Evolutionary conservation across 2,797 vertebrate species (phyloP), one percentile per base, ranked within the genome.

Genomic region (Leuciscus waleckii): DNA sequence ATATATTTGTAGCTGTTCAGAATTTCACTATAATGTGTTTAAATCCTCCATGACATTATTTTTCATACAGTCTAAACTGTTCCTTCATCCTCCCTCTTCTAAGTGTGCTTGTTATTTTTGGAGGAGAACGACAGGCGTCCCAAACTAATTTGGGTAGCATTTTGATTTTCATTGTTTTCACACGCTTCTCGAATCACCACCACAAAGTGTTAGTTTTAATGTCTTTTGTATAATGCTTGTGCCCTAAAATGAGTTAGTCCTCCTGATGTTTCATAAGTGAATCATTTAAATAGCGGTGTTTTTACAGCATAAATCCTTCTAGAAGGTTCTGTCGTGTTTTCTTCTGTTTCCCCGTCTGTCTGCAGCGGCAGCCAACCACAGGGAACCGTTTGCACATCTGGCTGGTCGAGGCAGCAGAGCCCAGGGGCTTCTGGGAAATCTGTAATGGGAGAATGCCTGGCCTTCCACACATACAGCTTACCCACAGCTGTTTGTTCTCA

Each of bases 341-440:
- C 71, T 49, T 76, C 74, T 77, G 70, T 81, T 81, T 86, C 70
- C 26, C 35, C 2, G 63, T 88, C 82, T 85, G 79, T 85, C 80
- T 87, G 75, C 84, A 80, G 46, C 71, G 26, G 65, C 85, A 71
- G 83, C 67, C 83, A 85, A 80, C 56, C 29, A 7, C 87, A 81
- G 76, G 74, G 79, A 90, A 87, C 74, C 83, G 77, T 89, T 88
- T 61, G 87, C 89, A 93, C 91, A 93, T 92, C 92, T 93, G 92
- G 88, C 88, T 74, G 75, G 86, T 81, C 88, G 16, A 10, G 79
- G 81, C 86, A 74, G 81, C 54, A 39, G 56, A 54, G 77, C 89
- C 90, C 82, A 56, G 79, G 75, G 86, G 84, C 88, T 87, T 87
- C 80, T 67, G 61, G 74, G 87, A 88, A 73, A 68, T 80, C 65